These are phyloP conservation scores for Drosophila siamana DNA, from an alignment of 2,888 invertebrate species.

Conservation along the genomic window DNA sequence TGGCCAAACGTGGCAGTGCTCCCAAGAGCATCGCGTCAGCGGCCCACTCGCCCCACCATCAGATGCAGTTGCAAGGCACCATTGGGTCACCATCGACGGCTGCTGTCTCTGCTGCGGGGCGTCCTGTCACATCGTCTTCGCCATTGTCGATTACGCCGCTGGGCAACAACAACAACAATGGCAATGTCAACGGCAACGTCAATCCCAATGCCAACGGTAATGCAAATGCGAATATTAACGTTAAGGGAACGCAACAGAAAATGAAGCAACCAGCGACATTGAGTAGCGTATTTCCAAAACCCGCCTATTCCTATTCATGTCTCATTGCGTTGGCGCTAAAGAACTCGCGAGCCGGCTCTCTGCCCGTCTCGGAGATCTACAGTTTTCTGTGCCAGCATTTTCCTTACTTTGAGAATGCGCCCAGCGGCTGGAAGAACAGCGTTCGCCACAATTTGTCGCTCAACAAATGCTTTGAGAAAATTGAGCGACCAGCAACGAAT, in stretches of 20 bases:
- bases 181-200: slow-evolving; percentile 29
- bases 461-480: slow-evolving; percentile 99
- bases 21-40: slow-evolving; percentile 83
- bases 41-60: slow-evolving; percentile 77
- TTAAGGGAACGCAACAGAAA: slow-evolving; percentile 80
- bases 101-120: slow-evolving; percentile 31
- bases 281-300: slow-evolving; percentile 92
- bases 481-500: slow-evolving; percentile 96
- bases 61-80: slow-evolving; percentile 53
- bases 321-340: slow-evolving; percentile 99
- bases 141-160: slow-evolving; percentile 48
- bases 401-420: slow-evolving; percentile 99
- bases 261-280: slow-evolving; percentile 65
- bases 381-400: slow-evolving; percentile 99
- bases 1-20: slow-evolving; percentile 63
- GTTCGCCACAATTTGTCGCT: slow-evolving; percentile 98
- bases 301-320: slow-evolving; percentile 98
- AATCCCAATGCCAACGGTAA: background rate
- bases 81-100: slow-evolving; percentile 68
- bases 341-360: slow-evolving; percentile 96
- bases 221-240: slow-evolving; percentile 15
- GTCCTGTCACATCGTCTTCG: slow-evolving; percentile 42
- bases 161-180: slow-evolving; percentile 1
- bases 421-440: slow-evolving; percentile 99
- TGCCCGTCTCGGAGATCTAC: slow-evolving; percentile 99